Evolutionary conservation across 2,797 vertebrate species (phyloP).

Genomic region (Chaetodon trifasciatus): DNA sequence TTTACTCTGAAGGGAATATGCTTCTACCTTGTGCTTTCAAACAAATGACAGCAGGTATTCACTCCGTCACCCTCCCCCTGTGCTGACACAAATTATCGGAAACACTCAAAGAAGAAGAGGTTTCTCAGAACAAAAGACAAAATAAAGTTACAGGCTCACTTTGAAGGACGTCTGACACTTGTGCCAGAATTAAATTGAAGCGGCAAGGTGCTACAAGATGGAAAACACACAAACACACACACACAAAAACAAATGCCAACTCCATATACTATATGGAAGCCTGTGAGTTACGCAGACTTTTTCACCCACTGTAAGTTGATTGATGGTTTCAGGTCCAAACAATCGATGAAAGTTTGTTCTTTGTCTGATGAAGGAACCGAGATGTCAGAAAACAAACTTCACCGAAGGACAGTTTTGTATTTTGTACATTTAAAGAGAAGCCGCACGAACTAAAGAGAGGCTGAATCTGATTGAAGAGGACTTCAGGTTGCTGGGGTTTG

Average conservation of each 20-base stretch:
- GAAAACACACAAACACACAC: not conserved
- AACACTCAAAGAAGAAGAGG: not conserved
- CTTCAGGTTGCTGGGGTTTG: too few relatives aligned
- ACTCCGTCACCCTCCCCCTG: not conserved
- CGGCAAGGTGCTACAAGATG: not conserved
- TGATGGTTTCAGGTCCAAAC: not conserved
- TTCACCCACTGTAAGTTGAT: not conserved
- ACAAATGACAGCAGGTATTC: not conserved
- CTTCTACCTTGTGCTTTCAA: not conserved
- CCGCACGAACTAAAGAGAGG: not conserved
- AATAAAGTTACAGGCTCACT: not conserved
- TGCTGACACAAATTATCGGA: not conserved
- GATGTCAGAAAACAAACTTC: not conserved
- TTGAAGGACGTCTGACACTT: slow-evolving; percentile 13
- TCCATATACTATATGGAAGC: not conserved
- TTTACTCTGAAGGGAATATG: not conserved
- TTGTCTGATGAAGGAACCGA: not conserved
- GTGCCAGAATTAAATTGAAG: slow-evolving; percentile 25
- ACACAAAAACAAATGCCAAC: not conserved
- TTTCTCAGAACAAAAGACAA: not conserved
- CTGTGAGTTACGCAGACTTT: not conserved
- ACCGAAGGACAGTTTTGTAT: not conserved
- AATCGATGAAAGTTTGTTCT: not conserved
- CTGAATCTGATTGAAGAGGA: not conserved
- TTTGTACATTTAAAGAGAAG: not conserved